Evolutionary conservation across 2,113 vertebrate species (phyloP).

Genomic region (Perognathus longimembris): DNA sequence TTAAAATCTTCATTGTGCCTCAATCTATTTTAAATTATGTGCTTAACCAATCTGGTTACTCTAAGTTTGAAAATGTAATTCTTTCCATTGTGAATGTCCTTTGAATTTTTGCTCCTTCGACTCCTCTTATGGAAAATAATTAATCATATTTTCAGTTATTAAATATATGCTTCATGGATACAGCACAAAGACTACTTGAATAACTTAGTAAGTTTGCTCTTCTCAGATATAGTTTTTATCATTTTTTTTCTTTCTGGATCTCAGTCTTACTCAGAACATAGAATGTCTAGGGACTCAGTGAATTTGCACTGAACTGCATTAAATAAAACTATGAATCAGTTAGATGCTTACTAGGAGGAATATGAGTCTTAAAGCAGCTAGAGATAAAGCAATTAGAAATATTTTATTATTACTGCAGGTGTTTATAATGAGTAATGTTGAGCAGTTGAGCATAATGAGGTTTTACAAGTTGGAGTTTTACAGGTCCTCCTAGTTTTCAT

Average conservation of each 20-base stretch:
- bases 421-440: background rate
- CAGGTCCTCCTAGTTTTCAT: background rate
- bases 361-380: background rate
- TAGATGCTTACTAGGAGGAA: background rate
- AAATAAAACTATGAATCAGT: constrained; percentile 31
- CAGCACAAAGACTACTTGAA: background rate
- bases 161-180: background rate
- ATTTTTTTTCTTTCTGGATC: background rate
- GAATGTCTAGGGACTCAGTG: background rate
- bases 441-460: background rate
- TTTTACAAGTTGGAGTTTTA: background rate
- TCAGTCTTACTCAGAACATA: background rate
- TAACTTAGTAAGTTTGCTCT: background rate
- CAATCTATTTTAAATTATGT: constrained; percentile 59
- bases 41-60: constrained; percentile 8
- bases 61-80: constrained; percentile 10
- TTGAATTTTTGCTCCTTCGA: constrained; percentile 26
- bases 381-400: constrained; percentile 15
- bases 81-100: background rate
- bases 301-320: background rate
- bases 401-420: background rate
- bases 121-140: constrained; percentile 26
- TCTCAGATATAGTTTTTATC: background rate
- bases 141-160: constrained; percentile 38
- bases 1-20: constrained; percentile 52